phyloP scores from a whole-genome alignment of 2,797 vertebrate genomes.

The Morus bassanus region DNA sequence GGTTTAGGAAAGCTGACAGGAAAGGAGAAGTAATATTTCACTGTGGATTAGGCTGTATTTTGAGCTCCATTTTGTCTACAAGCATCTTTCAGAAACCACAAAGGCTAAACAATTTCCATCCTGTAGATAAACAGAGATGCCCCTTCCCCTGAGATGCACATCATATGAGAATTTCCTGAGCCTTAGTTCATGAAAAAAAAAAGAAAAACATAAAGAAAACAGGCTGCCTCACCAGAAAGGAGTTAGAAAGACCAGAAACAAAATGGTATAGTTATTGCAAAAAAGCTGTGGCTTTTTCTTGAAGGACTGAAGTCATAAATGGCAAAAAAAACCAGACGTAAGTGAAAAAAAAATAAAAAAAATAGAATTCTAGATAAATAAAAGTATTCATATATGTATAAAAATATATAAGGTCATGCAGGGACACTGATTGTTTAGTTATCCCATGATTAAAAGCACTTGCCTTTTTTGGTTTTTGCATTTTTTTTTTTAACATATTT shows the following conservation, averaged over 20 bases:
- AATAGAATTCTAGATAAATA: not conserved
- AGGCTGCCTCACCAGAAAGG: not conserved
- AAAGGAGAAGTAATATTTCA: constrained; percentile 59
- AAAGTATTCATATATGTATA: not conserved
- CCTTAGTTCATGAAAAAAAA: not conserved
- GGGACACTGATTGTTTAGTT: not conserved
- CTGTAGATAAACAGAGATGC: constrained; percentile 42
- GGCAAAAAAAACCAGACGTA: not conserved
- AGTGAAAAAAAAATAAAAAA: not conserved
- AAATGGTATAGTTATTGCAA: not conserved
- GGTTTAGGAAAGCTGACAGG: constrained; percentile 56
- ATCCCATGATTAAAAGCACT: not conserved
- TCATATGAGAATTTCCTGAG: constrained; percentile 13
- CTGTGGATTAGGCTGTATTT: constrained; percentile 40
- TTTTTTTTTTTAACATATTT: not conserved
- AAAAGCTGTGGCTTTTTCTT: not conserved
- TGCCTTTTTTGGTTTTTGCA: not conserved
- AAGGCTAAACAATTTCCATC: constrained; percentile 34
- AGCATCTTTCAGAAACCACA: constrained; percentile 46
- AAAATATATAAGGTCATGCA: not conserved
- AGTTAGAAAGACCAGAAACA: not conserved
- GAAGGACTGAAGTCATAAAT: not conserved
- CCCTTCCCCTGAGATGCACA: constrained; percentile 8
- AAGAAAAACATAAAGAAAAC: not conserved
- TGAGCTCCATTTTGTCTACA: constrained; percentile 36